phyloP scores from a whole-genome alignment of 2,113 vertebrate genomes.

The Lasiurus cinereus region DNA sequence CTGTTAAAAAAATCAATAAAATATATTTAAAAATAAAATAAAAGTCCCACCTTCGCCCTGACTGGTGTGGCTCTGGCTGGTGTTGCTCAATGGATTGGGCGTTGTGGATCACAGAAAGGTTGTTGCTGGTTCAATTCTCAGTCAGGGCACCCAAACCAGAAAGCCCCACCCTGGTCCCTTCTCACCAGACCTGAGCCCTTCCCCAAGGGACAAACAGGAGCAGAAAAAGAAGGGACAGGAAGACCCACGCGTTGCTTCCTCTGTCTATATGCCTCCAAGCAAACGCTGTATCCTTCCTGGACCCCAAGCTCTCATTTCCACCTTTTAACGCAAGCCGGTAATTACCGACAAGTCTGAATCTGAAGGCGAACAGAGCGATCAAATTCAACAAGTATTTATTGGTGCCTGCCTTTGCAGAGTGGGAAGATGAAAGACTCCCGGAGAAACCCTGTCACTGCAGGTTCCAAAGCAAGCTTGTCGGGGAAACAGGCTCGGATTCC shows the following conservation, averaged over 20 bases:
- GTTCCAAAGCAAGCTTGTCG: background rate
- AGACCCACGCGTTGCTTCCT: background rate
- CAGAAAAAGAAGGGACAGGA: background rate
- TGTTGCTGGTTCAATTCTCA: too few species aligned
- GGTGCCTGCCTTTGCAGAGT: slow-evolving; percentile 54
- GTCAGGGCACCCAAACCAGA: too few species aligned
- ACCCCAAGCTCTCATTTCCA: slow-evolving; percentile 66
- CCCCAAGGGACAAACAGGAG: background rate
- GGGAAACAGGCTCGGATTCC: background rate
- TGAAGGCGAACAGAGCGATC: slow-evolving; percentile 69
- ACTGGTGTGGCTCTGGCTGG: background rate
- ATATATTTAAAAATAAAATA: too few species aligned
- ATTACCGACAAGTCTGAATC: slow-evolving; percentile 78
- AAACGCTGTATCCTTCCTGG: background rate
- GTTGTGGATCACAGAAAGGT: background rate
- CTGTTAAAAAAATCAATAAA: too few species aligned
- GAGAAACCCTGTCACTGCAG: background rate
- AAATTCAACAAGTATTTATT: slow-evolving; percentile 71
- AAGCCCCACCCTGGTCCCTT: background rate
- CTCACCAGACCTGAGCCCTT: background rate
- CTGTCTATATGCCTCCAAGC: slow-evolving; percentile 33
- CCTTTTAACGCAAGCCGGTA: slow-evolving; percentile 67
- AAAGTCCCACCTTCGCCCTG: background rate
- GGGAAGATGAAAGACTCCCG: slow-evolving; percentile 53
- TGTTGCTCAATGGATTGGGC: background rate